Conservation (phyloP, 2,113 vertebrate species). For the Atherinomorus stipes region DNA sequence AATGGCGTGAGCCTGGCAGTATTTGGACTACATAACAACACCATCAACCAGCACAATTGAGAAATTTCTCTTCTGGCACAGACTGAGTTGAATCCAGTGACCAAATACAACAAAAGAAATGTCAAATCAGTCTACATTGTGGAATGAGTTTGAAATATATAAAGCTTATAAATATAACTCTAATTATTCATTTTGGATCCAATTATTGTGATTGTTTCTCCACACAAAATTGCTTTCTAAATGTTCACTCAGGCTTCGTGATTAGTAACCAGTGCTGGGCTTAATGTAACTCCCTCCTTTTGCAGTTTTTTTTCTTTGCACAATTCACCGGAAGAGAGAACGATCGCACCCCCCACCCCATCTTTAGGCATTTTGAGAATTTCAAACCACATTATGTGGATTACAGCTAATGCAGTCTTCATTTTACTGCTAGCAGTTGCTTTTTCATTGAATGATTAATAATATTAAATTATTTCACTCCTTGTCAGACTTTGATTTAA, state of each 20-base stretch:
- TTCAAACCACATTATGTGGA: too few species aligned
- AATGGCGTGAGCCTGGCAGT: constrained; percentile 16
- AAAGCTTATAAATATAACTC: background rate
- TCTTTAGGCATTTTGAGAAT: too few species aligned
- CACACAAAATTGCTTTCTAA: too few species aligned
- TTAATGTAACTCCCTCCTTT: background rate
- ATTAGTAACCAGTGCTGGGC: background rate
- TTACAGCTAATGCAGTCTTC: too few species aligned
- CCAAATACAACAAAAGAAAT: background rate
- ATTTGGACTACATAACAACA: constrained; percentile 3
- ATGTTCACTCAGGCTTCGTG: background rate
- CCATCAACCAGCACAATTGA: constrained; percentile 9
- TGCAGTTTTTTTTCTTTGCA: background rate
- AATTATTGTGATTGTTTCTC: too few species aligned
- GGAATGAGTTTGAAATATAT: too few species aligned
- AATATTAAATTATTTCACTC: too few species aligned
- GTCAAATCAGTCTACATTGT: background rate
- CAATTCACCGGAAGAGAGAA: background rate
- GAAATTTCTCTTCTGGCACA: constrained; percentile 6
- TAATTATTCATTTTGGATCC: background rate
- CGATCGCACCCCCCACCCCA: too few species aligned
- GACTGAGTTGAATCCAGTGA: background rate
- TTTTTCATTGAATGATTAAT: too few species aligned
- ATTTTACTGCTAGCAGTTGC: too few species aligned
- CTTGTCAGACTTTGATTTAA: too few species aligned